phyloP scores from a whole-genome alignment of 2,888 invertebrate genomes.

The Criorhina ranunculi region DNA sequence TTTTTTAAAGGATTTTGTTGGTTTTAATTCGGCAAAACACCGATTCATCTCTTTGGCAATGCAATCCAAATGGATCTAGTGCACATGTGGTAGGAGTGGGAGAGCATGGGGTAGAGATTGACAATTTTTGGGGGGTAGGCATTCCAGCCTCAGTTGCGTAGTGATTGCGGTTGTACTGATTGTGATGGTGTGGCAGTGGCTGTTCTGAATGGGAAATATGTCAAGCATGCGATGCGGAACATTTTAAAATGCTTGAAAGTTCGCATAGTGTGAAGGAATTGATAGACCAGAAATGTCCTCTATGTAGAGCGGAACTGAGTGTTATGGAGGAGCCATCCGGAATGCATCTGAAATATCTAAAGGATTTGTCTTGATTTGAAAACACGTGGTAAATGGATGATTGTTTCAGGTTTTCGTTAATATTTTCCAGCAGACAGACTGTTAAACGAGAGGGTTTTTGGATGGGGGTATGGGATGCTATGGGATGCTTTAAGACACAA shows the following conservation, averaged over 20 bases:
- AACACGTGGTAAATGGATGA: background rate
- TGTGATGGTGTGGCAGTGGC: constrained; percentile 23
- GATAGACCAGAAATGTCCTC: constrained; percentile 62
- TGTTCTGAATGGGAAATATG: constrained; percentile 23
- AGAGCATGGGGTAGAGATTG: constrained; percentile 31
- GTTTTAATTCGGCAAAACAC: background rate
- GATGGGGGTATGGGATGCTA: too few relatives aligned
- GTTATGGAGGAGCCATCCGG: constrained; percentile 8
- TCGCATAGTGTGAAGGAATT: constrained; percentile 46
- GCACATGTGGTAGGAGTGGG: background rate
- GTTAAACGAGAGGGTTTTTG: too few relatives aligned
- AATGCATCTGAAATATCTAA: constrained; percentile 32
- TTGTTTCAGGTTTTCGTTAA: too few relatives aligned
- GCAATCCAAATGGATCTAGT: constrained; percentile 30
- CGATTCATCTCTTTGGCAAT: background rate
- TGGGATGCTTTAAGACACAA: too few relatives aligned
- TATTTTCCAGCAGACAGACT: too few relatives aligned
- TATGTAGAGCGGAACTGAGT: constrained; percentile 64
- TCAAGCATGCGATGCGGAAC: constrained; percentile 50
- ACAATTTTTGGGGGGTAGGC: constrained; percentile 36
- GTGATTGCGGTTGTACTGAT: background rate
- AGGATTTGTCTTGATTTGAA: constrained; percentile 6
- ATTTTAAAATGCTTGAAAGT: constrained; percentile 45
- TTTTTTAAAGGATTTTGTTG: background rate
- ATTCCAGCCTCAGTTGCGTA: constrained; percentile 4